Conservation (phyloP, 2,113 vertebrate species). For the Cynopterus brachyotis region DNA sequence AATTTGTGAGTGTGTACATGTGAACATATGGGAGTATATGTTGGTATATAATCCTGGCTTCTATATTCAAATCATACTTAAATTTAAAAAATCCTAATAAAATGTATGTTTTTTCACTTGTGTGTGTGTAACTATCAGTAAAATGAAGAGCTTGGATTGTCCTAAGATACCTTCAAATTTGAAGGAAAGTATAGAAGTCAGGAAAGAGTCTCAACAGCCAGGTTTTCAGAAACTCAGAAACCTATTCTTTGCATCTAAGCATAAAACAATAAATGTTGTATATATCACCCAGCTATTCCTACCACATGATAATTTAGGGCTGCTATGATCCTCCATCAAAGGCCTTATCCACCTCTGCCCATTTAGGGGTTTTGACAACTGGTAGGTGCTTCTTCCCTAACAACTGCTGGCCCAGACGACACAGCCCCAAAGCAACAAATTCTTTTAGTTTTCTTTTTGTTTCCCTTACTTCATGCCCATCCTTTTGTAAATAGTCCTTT, state of each 20-base stretch:
- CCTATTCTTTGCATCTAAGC: neutral
- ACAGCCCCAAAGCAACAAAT: neutral
- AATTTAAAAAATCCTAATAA: neutral
- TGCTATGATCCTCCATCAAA: neutral
- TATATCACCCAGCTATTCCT: neutral
- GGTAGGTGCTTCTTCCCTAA: neutral
- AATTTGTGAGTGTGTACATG: neutral
- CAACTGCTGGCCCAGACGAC: neutral
- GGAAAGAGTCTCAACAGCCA: neutral
- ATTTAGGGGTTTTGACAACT: neutral
- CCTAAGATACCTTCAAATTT: neutral
- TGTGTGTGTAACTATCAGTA: neutral
- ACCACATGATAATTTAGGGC: neutral
- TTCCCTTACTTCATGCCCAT: neutral
- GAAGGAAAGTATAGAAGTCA: neutral
- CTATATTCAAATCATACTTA: neutral
- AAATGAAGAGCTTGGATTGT: neutral
- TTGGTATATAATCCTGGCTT: neutral
- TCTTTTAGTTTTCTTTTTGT: neutral
- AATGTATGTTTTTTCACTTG: neutral
- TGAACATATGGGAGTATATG: neutral
- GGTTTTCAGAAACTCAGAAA: neutral
- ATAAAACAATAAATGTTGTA: neutral
- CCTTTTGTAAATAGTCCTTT: neutral
- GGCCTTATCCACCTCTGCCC: rapidly evolving